Percentiles rank a stretch among this genome's conserved stretches.
These are phyloP conservation scores for Augiades crinisus DNA, from an alignment of 2,888 invertebrate species.

Conservation along the genomic window DNA sequence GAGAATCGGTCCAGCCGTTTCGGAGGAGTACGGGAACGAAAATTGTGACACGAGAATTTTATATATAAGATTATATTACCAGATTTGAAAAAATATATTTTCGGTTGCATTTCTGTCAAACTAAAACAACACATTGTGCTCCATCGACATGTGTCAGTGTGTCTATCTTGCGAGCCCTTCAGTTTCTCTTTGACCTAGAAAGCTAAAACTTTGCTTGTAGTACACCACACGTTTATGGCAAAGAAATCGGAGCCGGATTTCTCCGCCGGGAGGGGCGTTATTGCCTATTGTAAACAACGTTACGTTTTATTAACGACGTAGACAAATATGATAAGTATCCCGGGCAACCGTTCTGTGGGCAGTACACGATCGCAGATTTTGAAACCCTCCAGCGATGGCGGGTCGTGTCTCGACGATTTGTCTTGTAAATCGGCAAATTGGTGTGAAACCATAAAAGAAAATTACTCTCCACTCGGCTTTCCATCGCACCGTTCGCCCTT, in stretches of 20 bases:
- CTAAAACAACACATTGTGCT: not conserved
- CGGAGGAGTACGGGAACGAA: too few relatives aligned
- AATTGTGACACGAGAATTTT: too few relatives aligned
- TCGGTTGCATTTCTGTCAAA: too few relatives aligned
- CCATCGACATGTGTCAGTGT: conserved; percentile 12
- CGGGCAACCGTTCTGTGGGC: conserved; percentile 16
- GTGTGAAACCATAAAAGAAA: conserved; percentile 53
- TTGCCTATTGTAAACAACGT: conserved; percentile 34
- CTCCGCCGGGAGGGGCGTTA: conserved; percentile 39
- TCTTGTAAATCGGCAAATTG: conserved; percentile 56
- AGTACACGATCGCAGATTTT: conserved; percentile 22
- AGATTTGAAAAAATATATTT: too few relatives aligned
- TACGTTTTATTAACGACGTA: conserved; percentile 25
- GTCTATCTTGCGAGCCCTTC: conserved; percentile 33
- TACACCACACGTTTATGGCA: conserved; percentile 40
- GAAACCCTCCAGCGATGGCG: conserved; percentile 27
- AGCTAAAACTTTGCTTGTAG: conserved; percentile 37
- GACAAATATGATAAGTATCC: conserved; percentile 27
- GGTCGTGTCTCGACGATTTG: conserved; percentile 46
- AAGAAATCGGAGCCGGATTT: conserved; percentile 40
- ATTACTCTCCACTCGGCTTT: conserved; percentile 40
- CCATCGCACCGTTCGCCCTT: conserved; percentile 37
- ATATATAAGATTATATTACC: too few relatives aligned
- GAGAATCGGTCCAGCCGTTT: too few relatives aligned
- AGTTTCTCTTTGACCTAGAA: conserved; percentile 37